Evolutionary conservation across 53 echinoderm and acorn worm genomes (phyloP), one percentile per base, ranked within the genome.

Genomic region (Actinopyga echinites): DNA sequence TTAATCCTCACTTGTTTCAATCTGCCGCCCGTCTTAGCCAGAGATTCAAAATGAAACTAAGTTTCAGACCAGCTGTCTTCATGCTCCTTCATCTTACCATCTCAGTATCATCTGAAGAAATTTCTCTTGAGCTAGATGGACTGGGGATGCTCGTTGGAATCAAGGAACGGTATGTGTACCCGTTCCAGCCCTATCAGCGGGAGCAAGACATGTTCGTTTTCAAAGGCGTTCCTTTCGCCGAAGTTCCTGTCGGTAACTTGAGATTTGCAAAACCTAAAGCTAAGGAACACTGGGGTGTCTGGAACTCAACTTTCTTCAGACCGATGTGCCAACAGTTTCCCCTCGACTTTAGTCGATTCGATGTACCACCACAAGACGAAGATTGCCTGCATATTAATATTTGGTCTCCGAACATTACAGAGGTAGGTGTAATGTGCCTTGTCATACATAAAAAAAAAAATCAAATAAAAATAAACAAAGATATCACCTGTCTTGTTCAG

Each of bases 171-270:
- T 77, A 77, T 56, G 77, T 55, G 6, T 77, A 77, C 25, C 77
- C 77, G 3, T 30, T 29, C 13, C 55, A 77, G 19, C 77, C 77
- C 2, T 77, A 77, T 30, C 32, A 77, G 7, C 31, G 32, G 2
- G 77, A 77, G 4, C 49, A 53, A 54, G 77, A 77, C 49, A 77
- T 77, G 77, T 77, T 53, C 34, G 77, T 77, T 6, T 77, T 77
- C 52, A 77, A 77, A 77, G 81, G 81, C 24, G 63, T 80, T 9
- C 63, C 81, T 13, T 80, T 80, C 60, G 81, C 81, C 34, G 81
- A 80, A 45, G 23, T 22, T 59, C 81, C 81, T 0, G 42, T 80
- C 2, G 81, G 81, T 10, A 38, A 80, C 8, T 44, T 80, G 35
- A 22, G 62, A 22, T 80, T 80, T 38, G 81, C 81, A 22, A 80